phyloP scores from a whole-genome alignment of 2,113 vertebrate genomes.

The Xiphorhynchus elegans region DNA sequence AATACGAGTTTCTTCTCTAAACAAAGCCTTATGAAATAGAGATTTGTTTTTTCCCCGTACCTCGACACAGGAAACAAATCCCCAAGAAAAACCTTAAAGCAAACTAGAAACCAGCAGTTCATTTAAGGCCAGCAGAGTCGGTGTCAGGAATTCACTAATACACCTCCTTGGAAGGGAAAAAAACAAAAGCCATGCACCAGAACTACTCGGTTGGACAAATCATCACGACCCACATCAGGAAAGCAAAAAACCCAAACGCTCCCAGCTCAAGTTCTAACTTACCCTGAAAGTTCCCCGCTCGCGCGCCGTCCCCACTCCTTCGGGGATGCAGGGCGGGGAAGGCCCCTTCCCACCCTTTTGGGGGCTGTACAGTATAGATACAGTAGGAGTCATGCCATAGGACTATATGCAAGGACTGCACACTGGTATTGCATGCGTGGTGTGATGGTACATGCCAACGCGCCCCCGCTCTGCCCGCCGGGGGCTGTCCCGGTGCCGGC shows the following conservation, averaged over 20 bases:
- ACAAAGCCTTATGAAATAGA: constrained; percentile 73
- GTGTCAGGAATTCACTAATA: constrained; percentile 55
- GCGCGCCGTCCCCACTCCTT: constrained; percentile 47
- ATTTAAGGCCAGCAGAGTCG: constrained; percentile 85
- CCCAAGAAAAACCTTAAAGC: constrained; percentile 68
- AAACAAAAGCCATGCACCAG: constrained; percentile 87
- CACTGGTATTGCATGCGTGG: constrained; percentile 90
- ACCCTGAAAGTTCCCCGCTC: constrained; percentile 65
- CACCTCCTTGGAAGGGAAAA: constrained; percentile 62
- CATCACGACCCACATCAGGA: constrained; percentile 72
- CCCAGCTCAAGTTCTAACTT: neutral
- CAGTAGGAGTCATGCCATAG: constrained; percentile 91
- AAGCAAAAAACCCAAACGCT: constrained; percentile 11
- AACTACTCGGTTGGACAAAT: constrained; percentile 80
- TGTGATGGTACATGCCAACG: constrained; percentile 81
- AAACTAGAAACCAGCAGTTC: constrained; percentile 84
- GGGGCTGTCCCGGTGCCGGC: too few relatives aligned
- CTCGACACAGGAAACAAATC: constrained; percentile 74
- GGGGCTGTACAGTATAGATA: constrained; percentile 83
- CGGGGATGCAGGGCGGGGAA: constrained; percentile 55
- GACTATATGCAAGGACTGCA: constrained; percentile 81
- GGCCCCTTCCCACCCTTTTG: constrained; percentile 66
- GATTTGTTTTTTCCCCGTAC: neutral
- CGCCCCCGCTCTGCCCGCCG: neutral
- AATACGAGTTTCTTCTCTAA: constrained; percentile 45